Percentiles rank a stretch among this genome's conserved stretches.
These are phyloP conservation scores for Melanotaenia duboulayi DNA, from an alignment of 2,113 vertebrate species.

Conservation along the genomic window DNA sequence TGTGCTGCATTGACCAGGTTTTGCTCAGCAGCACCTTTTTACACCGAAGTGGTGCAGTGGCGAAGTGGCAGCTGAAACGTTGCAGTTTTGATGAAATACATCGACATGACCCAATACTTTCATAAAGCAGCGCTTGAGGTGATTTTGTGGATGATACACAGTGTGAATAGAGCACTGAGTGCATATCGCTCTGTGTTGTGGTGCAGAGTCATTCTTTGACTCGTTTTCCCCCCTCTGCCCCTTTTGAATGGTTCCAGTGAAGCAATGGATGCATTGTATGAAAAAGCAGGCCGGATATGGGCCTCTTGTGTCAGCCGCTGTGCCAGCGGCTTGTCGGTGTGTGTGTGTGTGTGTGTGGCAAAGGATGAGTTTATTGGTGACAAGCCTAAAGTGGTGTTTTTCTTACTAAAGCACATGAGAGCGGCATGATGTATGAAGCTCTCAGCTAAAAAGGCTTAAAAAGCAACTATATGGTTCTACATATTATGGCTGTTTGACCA, in stretches of 20 bases:
- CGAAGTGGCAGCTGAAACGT: constrained; percentile 20
- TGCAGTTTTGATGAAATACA: constrained; percentile 45
- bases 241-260: constrained; percentile 51
- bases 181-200: constrained; percentile 14
- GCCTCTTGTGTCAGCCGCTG: constrained; percentile 44
- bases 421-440: neutral
- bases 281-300: constrained; percentile 51
- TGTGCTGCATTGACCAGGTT: constrained; percentile 1
- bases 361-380: neutral
- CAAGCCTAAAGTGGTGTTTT: constrained; percentile 13
- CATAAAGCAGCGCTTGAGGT: constrained; percentile 23
- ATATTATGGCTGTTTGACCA: no score
- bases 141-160: constrained; percentile 38
- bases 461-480: neutral
- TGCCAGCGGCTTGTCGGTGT: constrained; percentile 31
- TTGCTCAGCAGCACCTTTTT: constrained; percentile 11
- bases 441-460: neutral
- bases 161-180: constrained; percentile 21
- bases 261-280: constrained; percentile 63
- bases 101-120: constrained; percentile 34
- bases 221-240: neutral
- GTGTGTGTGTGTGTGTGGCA: constrained; percentile 17
- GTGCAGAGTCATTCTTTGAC: constrained; percentile 44
- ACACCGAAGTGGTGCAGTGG: constrained; percentile 30
- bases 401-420: constrained; percentile 7